Conservation (phyloP, 2,797 vertebrate species). For the Euthynnus affinis region DNA sequence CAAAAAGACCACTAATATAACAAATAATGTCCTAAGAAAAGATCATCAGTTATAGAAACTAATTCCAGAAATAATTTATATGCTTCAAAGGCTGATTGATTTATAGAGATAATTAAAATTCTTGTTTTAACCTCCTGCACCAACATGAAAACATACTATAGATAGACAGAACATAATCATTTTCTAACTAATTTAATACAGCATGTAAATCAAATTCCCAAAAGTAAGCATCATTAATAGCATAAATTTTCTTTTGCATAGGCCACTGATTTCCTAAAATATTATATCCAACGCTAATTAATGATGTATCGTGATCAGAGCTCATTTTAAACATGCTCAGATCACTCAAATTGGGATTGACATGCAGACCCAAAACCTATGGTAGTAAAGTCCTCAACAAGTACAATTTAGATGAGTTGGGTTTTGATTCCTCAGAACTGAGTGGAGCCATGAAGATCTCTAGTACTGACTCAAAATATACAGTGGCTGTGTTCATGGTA, state of each 20-base stretch:
- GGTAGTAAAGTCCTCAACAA: too few species aligned
- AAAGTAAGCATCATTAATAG: background rate
- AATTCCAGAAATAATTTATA: too few species aligned
- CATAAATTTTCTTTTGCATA: background rate
- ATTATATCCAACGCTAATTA: background rate
- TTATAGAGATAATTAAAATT: too few species aligned
- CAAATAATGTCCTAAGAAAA: background rate
- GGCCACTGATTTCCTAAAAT: background rate
- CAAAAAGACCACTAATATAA: background rate
- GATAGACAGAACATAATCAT: background rate
- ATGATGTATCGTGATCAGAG: background rate
- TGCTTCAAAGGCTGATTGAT: too few species aligned
- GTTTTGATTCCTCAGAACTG: background rate
- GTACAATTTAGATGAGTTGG: too few species aligned
- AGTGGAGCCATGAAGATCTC: background rate
- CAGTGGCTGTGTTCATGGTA: background rate
- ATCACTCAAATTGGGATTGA: background rate
- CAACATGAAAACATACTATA: background rate
- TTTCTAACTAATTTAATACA: background rate
- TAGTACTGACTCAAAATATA: background rate
- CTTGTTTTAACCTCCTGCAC: background rate
- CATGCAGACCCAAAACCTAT: too few species aligned
- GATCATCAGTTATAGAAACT: background rate
- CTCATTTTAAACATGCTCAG: background rate
- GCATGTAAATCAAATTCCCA: background rate